Evolutionary conservation across 1,140 invertebrate species (phyloP).

Genomic region (Caligus rogercresseyi): DNA sequence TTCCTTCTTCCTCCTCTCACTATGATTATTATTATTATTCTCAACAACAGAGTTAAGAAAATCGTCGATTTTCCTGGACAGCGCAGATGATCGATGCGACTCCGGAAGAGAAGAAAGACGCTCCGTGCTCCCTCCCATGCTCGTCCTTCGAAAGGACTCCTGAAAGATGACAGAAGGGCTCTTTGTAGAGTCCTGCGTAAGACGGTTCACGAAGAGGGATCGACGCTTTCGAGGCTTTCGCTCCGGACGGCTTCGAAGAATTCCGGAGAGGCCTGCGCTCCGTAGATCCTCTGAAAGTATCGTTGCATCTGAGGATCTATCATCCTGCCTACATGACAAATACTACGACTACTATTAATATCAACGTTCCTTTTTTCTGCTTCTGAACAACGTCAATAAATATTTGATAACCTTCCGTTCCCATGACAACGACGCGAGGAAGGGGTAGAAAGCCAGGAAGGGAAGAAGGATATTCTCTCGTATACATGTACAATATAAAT

Average conservation of each 20-base stretch:
- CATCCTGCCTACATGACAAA: too few species aligned
- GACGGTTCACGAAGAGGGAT: neutral
- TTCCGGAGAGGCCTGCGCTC: neutral
- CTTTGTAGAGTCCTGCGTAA: neutral
- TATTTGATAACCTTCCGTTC: too few species aligned
- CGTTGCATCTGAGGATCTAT: neutral
- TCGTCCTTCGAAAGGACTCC: neutral
- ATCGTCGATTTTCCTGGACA: neutral
- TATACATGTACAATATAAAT: too few species aligned
- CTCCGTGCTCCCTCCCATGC: neutral
- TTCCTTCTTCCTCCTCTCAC: neutral
- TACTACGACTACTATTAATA: too few species aligned
- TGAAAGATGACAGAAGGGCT: neutral
- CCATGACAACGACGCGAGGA: too few species aligned
- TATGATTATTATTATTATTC: too few species aligned
- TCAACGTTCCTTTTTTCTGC: too few species aligned
- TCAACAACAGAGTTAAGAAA: neutral
- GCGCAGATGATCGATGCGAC: neutral
- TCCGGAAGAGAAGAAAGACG: neutral
- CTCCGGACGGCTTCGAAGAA: neutral
- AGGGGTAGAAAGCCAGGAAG: too few species aligned
- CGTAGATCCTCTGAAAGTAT: neutral
- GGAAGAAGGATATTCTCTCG: too few species aligned
- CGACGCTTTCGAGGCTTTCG: neutral
- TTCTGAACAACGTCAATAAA: too few species aligned